phyloP scores from a whole-genome alignment of 1,140 invertebrate species.

The Neelides sp. region DNA sequence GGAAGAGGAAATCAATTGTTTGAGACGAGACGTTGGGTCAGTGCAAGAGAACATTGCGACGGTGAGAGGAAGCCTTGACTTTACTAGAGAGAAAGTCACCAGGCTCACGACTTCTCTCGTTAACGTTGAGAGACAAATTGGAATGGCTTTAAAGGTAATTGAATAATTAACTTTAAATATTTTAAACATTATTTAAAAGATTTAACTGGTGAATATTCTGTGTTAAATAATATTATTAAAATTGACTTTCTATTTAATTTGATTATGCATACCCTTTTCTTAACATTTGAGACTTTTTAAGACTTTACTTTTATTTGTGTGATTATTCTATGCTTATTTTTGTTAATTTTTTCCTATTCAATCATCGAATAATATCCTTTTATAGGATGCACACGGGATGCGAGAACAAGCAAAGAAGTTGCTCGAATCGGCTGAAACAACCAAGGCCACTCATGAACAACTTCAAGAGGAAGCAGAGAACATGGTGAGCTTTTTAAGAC shows the following conservation, averaged over 20 bases:
- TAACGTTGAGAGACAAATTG: slow-evolving; percentile 28
- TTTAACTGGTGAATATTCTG: no score
- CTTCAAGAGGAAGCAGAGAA: slow-evolving; percentile 22
- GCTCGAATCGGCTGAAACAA: slow-evolving; percentile 18
- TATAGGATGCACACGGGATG: slow-evolving; percentile 18
- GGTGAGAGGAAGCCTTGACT: slow-evolving; percentile 18
- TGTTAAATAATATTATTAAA: no score
- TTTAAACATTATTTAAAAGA: no score
- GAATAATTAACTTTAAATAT: no score
- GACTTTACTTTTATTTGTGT: not conserved
- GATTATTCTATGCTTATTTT: slow-evolving; percentile 7
- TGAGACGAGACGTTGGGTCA: slow-evolving; percentile 28
- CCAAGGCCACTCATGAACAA: slow-evolving; percentile 19
- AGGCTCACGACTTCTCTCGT: slow-evolving; percentile 24
- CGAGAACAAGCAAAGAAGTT: slow-evolving; percentile 20
- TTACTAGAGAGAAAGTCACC: slow-evolving; percentile 25
- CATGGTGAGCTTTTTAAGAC: slow-evolving; percentile 18
- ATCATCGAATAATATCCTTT: no score
- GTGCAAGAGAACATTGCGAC: slow-evolving; percentile 30
- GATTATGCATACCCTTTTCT: no score
- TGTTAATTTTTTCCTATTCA: not conserved
- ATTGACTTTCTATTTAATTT: no score
- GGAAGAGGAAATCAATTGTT: slow-evolving; percentile 21
- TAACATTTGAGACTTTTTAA: not conserved
- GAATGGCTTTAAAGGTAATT: slow-evolving; percentile 24